These are phyloP conservation scores for Pilophorus perplexus DNA, from an alignment of 2,888 invertebrate species.

Conservation along the genomic window DNA sequence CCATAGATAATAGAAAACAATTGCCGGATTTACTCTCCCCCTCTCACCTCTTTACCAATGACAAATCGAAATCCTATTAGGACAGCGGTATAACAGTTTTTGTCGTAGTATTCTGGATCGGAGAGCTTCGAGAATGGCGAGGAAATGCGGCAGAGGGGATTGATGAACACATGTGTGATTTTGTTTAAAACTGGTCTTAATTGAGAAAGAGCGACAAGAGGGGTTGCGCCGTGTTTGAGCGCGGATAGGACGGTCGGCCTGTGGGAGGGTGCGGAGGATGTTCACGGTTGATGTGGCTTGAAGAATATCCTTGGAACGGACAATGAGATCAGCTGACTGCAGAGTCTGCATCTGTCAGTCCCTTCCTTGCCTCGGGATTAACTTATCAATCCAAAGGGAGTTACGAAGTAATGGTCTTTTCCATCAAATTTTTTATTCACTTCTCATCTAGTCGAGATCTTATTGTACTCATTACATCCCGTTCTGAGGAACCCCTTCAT, in stretches of 20 bases:
- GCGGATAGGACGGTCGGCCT: not conserved
- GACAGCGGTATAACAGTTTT: constrained; percentile 30
- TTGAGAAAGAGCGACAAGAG: constrained; percentile 34
- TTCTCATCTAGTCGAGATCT: too few relatives aligned
- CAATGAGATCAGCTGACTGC: constrained; percentile 44
- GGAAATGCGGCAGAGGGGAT: not conserved
- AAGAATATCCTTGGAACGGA: constrained; percentile 42
- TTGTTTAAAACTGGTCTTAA: constrained; percentile 46
- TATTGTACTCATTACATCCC: too few relatives aligned
- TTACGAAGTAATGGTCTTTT: constrained; percentile 9
- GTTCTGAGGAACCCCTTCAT: too few relatives aligned
- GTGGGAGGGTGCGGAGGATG: constrained; percentile 3
- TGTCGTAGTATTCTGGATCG: constrained; percentile 21
- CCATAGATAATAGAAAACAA: constrained; percentile 21
- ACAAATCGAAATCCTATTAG: constrained; percentile 40
- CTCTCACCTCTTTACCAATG: not conserved
- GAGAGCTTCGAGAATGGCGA: not conserved
- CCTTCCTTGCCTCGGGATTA: constrained; percentile 40
- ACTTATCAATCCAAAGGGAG: constrained; percentile 43
- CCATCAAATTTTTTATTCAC: not conserved
- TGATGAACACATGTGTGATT: constrained; percentile 44
- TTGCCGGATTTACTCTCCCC: constrained; percentile 1
- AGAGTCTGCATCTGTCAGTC: constrained; percentile 41
- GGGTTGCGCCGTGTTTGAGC: not conserved
- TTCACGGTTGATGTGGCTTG: constrained; percentile 35